Conservation (phyloP, 2,797 vertebrate species). For the Sebastiscus albofasciatus region DNA sequence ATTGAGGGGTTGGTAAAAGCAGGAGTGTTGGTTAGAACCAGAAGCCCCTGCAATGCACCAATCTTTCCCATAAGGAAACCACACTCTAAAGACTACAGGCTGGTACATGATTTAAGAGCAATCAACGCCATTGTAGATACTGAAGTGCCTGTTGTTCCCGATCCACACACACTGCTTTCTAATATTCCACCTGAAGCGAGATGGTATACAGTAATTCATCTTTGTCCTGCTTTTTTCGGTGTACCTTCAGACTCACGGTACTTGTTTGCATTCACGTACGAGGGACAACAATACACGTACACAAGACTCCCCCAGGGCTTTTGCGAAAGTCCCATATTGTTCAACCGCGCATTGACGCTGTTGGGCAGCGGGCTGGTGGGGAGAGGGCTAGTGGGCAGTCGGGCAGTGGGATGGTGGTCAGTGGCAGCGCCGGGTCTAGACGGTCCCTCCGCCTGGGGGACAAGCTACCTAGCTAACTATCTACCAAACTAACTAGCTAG, state of each 20-base stretch:
- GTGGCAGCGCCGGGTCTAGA: no score
- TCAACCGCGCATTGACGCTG: no score
- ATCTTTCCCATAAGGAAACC: background rate
- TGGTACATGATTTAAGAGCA: background rate
- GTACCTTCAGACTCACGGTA: background rate
- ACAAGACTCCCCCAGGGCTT: no score
- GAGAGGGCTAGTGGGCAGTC: no score
- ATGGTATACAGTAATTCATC: background rate
- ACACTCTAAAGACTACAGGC: background rate
- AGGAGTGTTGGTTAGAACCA: background rate
- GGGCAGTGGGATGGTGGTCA: no score
- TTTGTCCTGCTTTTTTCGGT: background rate
- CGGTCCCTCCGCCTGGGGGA: no score
- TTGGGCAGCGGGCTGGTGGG: no score
- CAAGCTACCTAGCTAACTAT: no score
- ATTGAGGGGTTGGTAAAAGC: background rate
- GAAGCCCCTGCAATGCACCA: background rate
- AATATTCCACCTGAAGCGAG: background rate
- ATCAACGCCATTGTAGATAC: background rate
- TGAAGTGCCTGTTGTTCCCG: background rate
- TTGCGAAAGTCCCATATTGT: no score
- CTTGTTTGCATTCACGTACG: background rate
- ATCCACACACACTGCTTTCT: background rate
- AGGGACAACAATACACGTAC: background rate
- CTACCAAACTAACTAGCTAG: no score